phyloP scores from a whole-genome alignment of 2,797 vertebrate genomes.

The Sebastes kiyomatsui region DNA sequence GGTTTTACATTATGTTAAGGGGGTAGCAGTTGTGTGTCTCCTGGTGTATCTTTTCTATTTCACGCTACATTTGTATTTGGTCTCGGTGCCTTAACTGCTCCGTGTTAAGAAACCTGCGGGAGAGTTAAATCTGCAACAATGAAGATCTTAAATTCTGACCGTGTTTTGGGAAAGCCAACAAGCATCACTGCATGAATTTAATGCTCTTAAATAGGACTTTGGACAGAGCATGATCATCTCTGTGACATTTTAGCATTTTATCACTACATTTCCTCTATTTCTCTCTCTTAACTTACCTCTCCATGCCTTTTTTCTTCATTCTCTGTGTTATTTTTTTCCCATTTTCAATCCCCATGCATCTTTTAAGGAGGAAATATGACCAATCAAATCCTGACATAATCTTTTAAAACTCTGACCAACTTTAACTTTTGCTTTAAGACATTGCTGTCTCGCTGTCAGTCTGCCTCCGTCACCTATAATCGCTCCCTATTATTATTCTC shows the following conservation, averaged over 20 bases:
- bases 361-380: background rate
- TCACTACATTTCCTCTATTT: background rate
- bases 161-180: background rate
- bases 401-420: background rate
- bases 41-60: constrained; percentile 4
- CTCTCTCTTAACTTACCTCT: background rate
- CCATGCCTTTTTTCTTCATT: background rate
- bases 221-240: background rate
- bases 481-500: constrained; percentile 50
- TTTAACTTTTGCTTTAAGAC: background rate
- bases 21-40: background rate
- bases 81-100: background rate
- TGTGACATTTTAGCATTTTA: background rate
- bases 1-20: background rate
- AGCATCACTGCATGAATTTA: background rate
- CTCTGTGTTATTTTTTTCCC: background rate
- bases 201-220: background rate
- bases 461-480: constrained; percentile 41
- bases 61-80: background rate
- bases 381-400: background rate
- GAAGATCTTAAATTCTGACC: background rate
- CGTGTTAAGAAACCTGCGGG: background rate
- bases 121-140: background rate
- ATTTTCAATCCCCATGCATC: background rate
- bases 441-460: constrained; percentile 6